Base-by-base conservation (phyloP, 2,797 vertebrate genomes). In the Enteromius unitaeniatus region DNA sequence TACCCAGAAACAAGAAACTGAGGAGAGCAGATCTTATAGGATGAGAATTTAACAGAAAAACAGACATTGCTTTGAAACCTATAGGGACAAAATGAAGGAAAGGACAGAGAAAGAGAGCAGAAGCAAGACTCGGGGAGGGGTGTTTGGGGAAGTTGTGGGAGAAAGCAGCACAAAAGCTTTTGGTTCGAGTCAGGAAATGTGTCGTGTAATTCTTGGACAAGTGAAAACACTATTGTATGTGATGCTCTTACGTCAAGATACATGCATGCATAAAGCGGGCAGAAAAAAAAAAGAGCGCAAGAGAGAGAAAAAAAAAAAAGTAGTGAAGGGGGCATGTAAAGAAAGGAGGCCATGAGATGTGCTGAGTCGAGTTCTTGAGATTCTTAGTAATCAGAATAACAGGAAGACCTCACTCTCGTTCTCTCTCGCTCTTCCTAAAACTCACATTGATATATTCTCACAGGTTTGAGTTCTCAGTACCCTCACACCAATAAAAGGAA, bases 291-390 rank as follows among this genome's bases (percentile, higher is more conserved):
- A n/a, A n/a, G n/a, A n/a, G n/a, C n/a, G n/a, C n/a, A n/a, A n/a
- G n/a, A n/a, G n/a, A n/a, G 23, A 6, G 13, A 15, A 53, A 7
- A 21, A 62, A 68, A 53, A 19, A 21, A 11, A 1, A 55, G 8
- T 47, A 76, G 68, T 40, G 53, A 65, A 28, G 70, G 55, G 37
- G 23, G 37, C 28, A 69, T 45, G 17, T 77, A 69, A 51, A 85
- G 76, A 75, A 64, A 77, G 58, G 55, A 64, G 73, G 82, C 37
- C 49, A 77, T 68, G 53, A 81, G 82, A 93, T 88, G 91, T 93
- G 92, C 91, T 88, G 91, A 93, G 93, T 91, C 91, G 92, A 93
- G 93, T 93, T 93, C 94, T 93, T 91, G 82, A 93, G 49, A 90
- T 91, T 94, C 91, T 91, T 86, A 88, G 88, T 78, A 87, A 72